phyloP scores from a whole-genome alignment of 2,113 vertebrate species.

The Nestor notabilis region DNA sequence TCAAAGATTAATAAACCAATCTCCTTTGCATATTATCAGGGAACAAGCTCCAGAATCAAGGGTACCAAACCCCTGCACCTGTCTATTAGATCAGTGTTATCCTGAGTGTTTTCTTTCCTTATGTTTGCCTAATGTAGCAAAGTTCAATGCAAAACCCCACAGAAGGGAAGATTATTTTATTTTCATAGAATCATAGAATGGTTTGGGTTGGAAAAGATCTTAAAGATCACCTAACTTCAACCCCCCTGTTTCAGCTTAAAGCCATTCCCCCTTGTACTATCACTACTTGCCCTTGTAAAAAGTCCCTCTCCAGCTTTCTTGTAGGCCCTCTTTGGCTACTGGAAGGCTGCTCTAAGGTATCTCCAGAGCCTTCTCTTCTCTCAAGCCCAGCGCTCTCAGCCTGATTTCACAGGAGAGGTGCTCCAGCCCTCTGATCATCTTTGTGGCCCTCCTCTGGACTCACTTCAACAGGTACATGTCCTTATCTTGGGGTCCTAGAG shows the following conservation, averaged over 20 bases:
- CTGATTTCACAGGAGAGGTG: neutral
- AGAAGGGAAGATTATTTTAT: neutral
- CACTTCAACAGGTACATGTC: neutral
- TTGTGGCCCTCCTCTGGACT: neutral
- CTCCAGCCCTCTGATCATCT: neutral
- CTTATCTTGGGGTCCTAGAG: neutral
- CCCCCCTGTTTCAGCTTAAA: neutral
- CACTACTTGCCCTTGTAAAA: neutral
- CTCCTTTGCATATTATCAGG: neutral
- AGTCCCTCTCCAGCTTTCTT: neutral
- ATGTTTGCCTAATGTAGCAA: neutral
- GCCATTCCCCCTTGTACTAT: neutral
- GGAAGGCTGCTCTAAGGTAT: neutral
- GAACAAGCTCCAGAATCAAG: neutral
- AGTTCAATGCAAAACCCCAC: neutral
- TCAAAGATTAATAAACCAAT: neutral
- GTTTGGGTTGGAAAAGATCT: neutral
- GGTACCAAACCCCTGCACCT: accelerated
- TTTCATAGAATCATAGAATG: neutral
- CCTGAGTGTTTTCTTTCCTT: neutral
- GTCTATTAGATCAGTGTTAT: neutral
- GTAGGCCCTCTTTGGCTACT: neutral
- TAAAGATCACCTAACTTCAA: neutral
- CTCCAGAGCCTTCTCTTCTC: neutral
- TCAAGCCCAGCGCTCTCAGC: neutral